These are phyloP conservation scores for Tigriopus californicus DNA, from an alignment of 2,888 invertebrate species.

Conservation along the genomic window DNA sequence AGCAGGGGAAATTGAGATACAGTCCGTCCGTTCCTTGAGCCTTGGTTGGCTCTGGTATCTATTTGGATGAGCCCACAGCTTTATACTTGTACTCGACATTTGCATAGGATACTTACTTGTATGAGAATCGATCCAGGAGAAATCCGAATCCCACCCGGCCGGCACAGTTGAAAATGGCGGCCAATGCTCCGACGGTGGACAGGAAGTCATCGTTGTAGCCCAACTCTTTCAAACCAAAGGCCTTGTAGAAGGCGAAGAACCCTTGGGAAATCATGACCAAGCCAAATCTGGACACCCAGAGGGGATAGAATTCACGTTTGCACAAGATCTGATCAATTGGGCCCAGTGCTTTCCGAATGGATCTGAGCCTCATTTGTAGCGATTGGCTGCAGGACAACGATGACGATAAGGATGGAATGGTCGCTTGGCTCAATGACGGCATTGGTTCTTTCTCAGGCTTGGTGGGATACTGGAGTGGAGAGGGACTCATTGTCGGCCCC, in stretches of 20 bases:
- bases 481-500: no score
- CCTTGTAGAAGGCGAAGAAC: not conserved
- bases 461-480: no score
- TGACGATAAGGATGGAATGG: no score
- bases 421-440: no score
- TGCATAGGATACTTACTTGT: constrained; percentile 13
- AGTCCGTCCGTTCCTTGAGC: no score
- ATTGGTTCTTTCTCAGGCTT: no score
- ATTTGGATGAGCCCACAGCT: no score
- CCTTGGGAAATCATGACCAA: not conserved
- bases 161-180: constrained; percentile 29
- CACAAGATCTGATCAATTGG: not conserved
- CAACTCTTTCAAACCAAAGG: not conserved
- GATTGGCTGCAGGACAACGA: no score
- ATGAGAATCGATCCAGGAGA: constrained; percentile 19
- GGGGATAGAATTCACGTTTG: not conserved
- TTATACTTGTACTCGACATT: not conserved
- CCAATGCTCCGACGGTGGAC: constrained; percentile 29
- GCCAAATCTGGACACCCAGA: not conserved
- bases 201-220: constrained; percentile 30
- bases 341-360: no score
- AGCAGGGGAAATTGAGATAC: no score
- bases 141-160: constrained; percentile 32
- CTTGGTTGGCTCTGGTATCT: no score
- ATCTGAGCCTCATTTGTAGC: no score